Conservation (phyloP, 2,113 vertebrate species). For the Romanogobio albipinnatus region DNA sequence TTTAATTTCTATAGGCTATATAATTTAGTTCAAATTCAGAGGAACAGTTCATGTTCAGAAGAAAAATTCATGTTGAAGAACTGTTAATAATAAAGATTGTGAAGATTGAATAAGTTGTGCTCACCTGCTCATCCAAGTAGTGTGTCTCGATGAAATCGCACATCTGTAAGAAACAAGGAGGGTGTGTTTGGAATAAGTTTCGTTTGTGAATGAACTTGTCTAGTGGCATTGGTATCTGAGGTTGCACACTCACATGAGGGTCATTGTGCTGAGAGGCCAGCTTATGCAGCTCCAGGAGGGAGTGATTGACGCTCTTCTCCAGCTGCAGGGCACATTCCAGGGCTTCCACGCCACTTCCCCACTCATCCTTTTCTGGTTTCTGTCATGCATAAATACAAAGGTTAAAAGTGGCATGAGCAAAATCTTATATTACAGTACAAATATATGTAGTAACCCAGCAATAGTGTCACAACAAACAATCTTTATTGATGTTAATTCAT, state of each 20-base stretch:
- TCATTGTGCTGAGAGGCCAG: slow-evolving; percentile 89
- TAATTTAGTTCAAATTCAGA: too few relatives aligned
- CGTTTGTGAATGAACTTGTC: background rate
- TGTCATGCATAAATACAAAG: slow-evolving; percentile 54
- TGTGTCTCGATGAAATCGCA: slow-evolving; percentile 96
- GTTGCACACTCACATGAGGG: slow-evolving; percentile 83
- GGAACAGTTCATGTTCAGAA: too few relatives aligned
- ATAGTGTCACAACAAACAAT: too few relatives aligned
- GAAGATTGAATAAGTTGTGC: too few relatives aligned
- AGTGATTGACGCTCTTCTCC: slow-evolving; percentile 84
- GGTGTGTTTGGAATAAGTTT: background rate
- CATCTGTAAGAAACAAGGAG: slow-evolving; percentile 72
- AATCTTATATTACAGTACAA: background rate
- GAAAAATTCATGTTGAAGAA: too few relatives aligned
- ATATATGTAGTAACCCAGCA: background rate
- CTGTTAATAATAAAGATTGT: too few relatives aligned
- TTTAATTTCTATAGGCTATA: too few relatives aligned
- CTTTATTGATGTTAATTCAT: too few relatives aligned
- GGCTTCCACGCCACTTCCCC: slow-evolving; percentile 90
- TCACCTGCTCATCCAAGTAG: slow-evolving; percentile 96
- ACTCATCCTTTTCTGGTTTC: slow-evolving; percentile 93
- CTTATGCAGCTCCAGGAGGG: slow-evolving; percentile 92
- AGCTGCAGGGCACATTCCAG: slow-evolving; percentile 91
- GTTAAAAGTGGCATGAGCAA: slow-evolving; percentile 11
- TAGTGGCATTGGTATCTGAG: background rate